Base-by-base conservation (phyloP, 2,113 vertebrate genomes). In the Theristicus caerulescens region DNA sequence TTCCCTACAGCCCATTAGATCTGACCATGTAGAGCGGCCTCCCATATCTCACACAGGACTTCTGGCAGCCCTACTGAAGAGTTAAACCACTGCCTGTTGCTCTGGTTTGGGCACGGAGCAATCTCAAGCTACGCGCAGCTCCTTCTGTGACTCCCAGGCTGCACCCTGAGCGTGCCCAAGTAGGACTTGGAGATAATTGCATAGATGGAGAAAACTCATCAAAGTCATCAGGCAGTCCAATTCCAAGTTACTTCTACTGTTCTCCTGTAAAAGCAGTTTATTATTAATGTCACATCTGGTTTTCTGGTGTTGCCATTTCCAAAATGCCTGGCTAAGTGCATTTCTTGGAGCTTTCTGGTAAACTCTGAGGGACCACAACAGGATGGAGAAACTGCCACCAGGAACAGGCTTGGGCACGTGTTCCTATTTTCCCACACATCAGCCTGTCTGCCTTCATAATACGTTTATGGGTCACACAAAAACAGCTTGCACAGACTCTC, bases 151-250 rank as follows among this genome's bases (percentile, higher is more conserved):
- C 71, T 25, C 17, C 26, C 65, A 18, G 67, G 57, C 40, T 72
- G 64, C 44, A 26, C 36, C 62, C 66, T 7, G 6, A 82, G 59
- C 26, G 21, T 67, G 47, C 38, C 90, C 65, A 25, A 76, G 29
- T 71, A 72, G 73, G 54, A 47, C 91, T 67, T 61, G 44, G 38
- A 93, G 85, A 92, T 92, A 86, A 96, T 4, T 49, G 46, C 58
- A 55, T 40, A 94, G 78, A 97, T 92, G 88, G 64, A 89, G 93
- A 77, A 90, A 96, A 94, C 94, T 94, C 95, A 86, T 86, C 61
- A 74, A 74, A 95, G 93, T 94, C 91, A 94, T 51, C 86, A 95
- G 94, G 65, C 67, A 74, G 52, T 5, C 47, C 89, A 79, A 46
- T 47, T 84, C 52, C 54, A 46, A 94, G 59, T 55, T 59, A 72